These are phyloP conservation scores for Nannospalax galili DNA, from an alignment of 2,113 vertebrate species.

Conservation along the genomic window DNA sequence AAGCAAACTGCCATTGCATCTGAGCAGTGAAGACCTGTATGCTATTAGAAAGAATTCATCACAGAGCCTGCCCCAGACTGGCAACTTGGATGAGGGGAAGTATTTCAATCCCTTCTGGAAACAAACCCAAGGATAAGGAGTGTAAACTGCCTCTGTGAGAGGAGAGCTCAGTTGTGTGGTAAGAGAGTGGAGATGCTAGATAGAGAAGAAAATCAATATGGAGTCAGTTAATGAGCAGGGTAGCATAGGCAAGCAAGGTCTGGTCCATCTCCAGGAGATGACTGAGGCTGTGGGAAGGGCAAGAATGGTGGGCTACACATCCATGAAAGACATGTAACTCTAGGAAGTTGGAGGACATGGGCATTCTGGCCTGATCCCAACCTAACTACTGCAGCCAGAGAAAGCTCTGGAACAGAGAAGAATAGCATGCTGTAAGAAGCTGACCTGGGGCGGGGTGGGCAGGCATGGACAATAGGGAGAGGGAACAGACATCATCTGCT, in stretches of 20 bases:
- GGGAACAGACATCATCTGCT: neutral
- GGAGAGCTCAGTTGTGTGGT: neutral
- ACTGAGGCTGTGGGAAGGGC: fast-evolving
- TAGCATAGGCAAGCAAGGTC: neutral
- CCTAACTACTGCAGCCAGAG: neutral
- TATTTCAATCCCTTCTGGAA: neutral
- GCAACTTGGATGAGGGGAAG: neutral
- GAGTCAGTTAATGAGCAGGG: neutral
- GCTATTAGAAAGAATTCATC: neutral
- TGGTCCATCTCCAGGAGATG: neutral
- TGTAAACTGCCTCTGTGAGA: neutral
- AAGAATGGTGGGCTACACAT: neutral
- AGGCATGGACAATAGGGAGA: neutral
- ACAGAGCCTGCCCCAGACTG: neutral
- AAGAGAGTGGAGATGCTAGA: neutral
- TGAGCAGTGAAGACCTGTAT: neutral
- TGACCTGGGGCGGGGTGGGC: neutral
- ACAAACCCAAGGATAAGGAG: neutral
- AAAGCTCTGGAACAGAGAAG: neutral
- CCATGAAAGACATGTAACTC: too few relatives aligned
- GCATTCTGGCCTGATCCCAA: neutral
- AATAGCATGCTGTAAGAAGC: neutral
- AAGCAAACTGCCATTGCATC: neutral
- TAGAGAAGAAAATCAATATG: neutral
- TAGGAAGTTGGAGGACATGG: too few relatives aligned